Base-by-base conservation (phyloP, 2,797 vertebrate species). In the Cryptoblepharus egeriae region DNA sequence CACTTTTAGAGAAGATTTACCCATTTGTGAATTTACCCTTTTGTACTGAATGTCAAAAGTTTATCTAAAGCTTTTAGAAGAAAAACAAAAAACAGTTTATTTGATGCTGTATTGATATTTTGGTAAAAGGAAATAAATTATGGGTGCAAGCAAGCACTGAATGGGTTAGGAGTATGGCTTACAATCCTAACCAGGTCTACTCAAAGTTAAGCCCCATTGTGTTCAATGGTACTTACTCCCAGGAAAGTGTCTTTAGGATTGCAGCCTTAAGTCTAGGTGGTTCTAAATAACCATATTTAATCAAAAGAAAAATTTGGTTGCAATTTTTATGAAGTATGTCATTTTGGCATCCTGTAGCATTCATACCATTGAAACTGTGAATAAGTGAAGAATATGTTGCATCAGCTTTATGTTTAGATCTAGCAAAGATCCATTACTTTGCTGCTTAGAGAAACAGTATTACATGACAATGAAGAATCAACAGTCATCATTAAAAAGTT, bases 401-500 rank as follows among this genome's bases (percentile, higher is more conserved):
- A 58, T 57, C 67, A 57, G 22, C 2, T 30, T 1, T 70, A 28
- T 58, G 35, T 26, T 68, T 35, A 79, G 81, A 75, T 72, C 45
- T 49, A 75, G 2, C 15, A 58, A 22, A 75, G 2, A 18, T 49
- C 55, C 55, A 22, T 26, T n/a, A 45, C 69, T 91, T 82, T 76
- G 68, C 0, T 10, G 20, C 70, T 22, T 75, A 9, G 52, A 3
- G 16, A 65, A 72, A 4, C 60, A 45, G 45, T 1, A 72, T 58
- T 80, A 1, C 42, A 72, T 73, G n/a, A 72, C n/a, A 65, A 60
- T 12, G 4, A 6, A 76, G 3, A 37, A 64, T 52, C 60, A 73
- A 42, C 5, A 65, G 82, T 64, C 68, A 78, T 1, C 12, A 79
- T 79, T 12, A 42, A 60, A 30, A 83, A 77, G 67, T 57, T 45